Evolutionary conservation across 2,888 invertebrate species (phyloP).

Genomic region (Cremastinae sp.): DNA sequence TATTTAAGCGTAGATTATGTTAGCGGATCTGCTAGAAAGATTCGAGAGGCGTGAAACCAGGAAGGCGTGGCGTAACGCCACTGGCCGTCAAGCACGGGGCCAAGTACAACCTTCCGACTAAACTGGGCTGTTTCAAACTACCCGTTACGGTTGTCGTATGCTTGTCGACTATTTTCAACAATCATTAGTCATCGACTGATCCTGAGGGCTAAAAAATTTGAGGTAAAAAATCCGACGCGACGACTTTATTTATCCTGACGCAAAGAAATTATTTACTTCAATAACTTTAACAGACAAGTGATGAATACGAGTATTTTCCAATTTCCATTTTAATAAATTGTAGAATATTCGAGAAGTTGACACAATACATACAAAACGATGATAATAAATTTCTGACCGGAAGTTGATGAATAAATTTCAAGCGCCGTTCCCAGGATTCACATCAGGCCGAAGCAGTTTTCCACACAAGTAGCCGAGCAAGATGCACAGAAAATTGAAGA

Average conservation of each 20-base stretch:
- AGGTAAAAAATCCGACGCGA: conserved; percentile 32
- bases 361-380: background rate
- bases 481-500: conserved; percentile 66
- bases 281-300: too few relatives aligned
- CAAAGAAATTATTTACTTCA: too few relatives aligned
- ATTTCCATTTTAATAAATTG: too few relatives aligned
- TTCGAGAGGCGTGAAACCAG: conserved; percentile 74
- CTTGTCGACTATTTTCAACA: conserved; percentile 30
- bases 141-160: conserved; percentile 46
- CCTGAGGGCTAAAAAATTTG: conserved; percentile 30
- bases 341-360: too few relatives aligned
- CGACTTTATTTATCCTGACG: too few relatives aligned
- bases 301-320: too few relatives aligned
- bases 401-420: conserved; percentile 36
- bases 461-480: conserved; percentile 43
- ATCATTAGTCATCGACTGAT: conserved; percentile 31
- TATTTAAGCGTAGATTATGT: conserved; percentile 76
- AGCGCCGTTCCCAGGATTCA: conserved; percentile 15
- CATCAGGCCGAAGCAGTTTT: conserved; percentile 32
- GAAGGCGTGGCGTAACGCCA: conserved; percentile 73
- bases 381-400: conserved; percentile 18
- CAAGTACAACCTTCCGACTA: conserved; percentile 37
- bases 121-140: conserved; percentile 31
- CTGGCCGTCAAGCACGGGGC: conserved; percentile 46
- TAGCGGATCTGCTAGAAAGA: conserved; percentile 69